These are phyloP conservation scores for Tenebrio molitor DNA, from an alignment of 1,140 invertebrate species.

Conservation along the genomic window DNA sequence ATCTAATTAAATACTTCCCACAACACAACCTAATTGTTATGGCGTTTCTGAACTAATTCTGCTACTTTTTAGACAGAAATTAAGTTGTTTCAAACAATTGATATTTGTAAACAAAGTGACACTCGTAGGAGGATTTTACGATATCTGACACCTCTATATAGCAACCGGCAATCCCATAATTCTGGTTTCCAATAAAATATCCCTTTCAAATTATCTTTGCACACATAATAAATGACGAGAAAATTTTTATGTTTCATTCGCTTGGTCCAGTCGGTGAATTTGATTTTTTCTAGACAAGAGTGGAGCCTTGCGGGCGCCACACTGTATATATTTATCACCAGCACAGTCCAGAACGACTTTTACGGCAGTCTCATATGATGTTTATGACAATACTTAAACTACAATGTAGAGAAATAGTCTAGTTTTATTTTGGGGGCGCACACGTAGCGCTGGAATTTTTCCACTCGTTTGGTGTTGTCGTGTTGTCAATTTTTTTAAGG, in stretches of 20 bases:
- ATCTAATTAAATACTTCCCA: too few species aligned
- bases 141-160: slow-evolving; percentile 26
- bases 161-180: not conserved
- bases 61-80: too few species aligned
- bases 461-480: not conserved
- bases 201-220: slow-evolving; percentile 4
- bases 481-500: slow-evolving; percentile 17
- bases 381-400: slow-evolving; percentile 27
- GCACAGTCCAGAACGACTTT: slow-evolving; percentile 2
- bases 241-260: slow-evolving; percentile 12
- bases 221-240: too few species aligned
- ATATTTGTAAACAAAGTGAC: slow-evolving; percentile 22
- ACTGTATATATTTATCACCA: slow-evolving; percentile 22
- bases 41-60: too few species aligned
- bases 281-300: slow-evolving; percentile 15
- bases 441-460: too few species aligned
- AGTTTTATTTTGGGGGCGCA: too few species aligned
- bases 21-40: too few species aligned
- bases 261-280: not conserved
- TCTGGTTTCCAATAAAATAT: slow-evolving; percentile 7
- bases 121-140: slow-evolving; percentile 13
- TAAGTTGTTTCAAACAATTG: slow-evolving; percentile 3
- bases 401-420: slow-evolving; percentile 19
- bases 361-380: slow-evolving; percentile 7
- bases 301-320: slow-evolving; percentile 7